Evolutionary conservation across 2,113 vertebrate species (phyloP).

Genomic region (Picathartes gymnocephalus): DNA sequence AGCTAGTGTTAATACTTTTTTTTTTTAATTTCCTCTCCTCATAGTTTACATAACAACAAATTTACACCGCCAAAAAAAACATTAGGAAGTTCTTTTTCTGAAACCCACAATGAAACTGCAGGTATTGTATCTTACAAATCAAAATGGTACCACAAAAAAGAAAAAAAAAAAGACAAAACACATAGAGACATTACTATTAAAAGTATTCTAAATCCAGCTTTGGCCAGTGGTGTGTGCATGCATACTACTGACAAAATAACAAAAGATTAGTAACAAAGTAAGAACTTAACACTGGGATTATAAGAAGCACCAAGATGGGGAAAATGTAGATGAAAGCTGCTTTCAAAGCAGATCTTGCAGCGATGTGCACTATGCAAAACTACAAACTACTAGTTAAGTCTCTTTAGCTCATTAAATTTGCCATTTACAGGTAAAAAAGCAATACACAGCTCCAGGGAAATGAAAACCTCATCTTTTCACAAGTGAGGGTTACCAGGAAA

Average conservation of each 20-base stretch:
- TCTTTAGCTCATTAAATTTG: neutral
- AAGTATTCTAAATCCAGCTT: neutral
- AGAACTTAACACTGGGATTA: neutral
- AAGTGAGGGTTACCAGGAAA: neutral
- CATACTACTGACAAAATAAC: neutral
- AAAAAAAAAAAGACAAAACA: neutral
- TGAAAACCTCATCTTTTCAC: neutral
- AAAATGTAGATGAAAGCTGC: neutral
- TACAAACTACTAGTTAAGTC: neutral
- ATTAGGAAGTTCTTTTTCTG: neutral
- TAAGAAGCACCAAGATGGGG: neutral
- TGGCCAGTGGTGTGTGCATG: neutral
- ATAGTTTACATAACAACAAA: neutral
- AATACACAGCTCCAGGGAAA: neutral
- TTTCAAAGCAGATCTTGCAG: neutral
- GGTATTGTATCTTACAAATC: neutral
- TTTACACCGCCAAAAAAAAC: neutral
- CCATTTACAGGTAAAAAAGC: neutral
- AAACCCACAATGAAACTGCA: neutral
- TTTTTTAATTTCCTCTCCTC: neutral
- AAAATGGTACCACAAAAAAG: neutral
- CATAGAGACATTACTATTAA: neutral
- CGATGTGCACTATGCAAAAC: neutral
- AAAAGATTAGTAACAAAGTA: neutral
- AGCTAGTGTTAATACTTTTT: neutral